Evolutionary conservation across 2,797 vertebrate genomes (phyloP).

Genomic region (Macrochelys suwanniensis): DNA sequence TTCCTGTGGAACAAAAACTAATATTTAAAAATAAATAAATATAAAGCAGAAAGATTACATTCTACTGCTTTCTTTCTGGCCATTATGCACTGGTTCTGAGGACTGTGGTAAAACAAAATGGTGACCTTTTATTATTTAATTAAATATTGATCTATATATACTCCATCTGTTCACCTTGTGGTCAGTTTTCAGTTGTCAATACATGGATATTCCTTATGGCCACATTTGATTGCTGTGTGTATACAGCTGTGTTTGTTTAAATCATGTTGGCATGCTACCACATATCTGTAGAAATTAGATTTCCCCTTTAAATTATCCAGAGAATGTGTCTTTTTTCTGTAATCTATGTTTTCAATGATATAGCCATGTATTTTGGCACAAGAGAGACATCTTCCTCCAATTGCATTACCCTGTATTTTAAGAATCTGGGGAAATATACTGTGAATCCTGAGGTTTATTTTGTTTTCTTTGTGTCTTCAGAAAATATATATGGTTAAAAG

Average conservation of each 20-base stretch:
- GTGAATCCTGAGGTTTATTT: neutral
- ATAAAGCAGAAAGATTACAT: slow-evolving; percentile 4
- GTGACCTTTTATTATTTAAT: slow-evolving; percentile 35
- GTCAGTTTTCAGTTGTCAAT: slow-evolving; percentile 41
- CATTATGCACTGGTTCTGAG: neutral
- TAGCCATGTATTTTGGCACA: slow-evolving; percentile 40
- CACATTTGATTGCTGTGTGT: slow-evolving; percentile 38
- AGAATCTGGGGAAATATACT: neutral
- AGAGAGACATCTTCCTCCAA: neutral
- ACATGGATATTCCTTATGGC: neutral
- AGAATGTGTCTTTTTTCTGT: neutral
- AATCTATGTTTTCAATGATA: slow-evolving; percentile 39
- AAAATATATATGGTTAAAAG: neutral
- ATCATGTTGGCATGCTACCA: neutral
- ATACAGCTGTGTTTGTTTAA: slow-evolving; percentile 64
- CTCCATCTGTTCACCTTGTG: neutral
- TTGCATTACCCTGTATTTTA: neutral
- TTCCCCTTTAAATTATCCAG: slow-evolving; percentile 35
- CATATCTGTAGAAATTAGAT: slow-evolving; percentile 39
- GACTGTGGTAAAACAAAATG: neutral
- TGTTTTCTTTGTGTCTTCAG: neutral
- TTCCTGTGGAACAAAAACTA: slow-evolving; percentile 23
- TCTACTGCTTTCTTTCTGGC: slow-evolving; percentile 25
- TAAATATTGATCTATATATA: slow-evolving; percentile 33
- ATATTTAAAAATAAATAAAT: slow-evolving; percentile 41